Conservation (phyloP, 2,113 vertebrate species). For the Psittacara wagleri region DNA sequence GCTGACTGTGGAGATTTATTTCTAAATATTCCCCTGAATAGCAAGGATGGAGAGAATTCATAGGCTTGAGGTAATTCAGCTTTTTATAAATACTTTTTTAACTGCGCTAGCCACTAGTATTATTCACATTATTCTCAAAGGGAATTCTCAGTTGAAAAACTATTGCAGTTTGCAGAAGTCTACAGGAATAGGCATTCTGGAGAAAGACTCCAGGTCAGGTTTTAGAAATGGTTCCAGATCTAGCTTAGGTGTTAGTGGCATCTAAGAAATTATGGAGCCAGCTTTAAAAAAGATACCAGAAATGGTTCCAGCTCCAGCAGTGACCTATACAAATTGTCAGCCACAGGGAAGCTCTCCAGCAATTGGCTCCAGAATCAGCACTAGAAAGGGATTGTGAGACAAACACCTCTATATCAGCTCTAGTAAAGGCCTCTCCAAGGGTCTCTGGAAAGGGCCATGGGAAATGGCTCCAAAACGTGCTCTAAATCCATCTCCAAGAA, state of each 20-base stretch:
- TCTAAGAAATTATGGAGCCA: background rate
- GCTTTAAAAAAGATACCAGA: background rate
- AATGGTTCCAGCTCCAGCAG: background rate
- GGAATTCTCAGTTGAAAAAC: background rate
- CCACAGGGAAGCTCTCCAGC: background rate
- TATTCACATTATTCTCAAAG: background rate
- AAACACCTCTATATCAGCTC: background rate
- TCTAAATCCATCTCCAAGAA: background rate
- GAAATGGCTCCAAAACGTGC: background rate
- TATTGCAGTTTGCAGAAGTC: background rate
- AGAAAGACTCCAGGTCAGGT: background rate
- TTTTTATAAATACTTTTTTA: background rate
- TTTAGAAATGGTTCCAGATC: background rate
- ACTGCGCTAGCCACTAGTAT: background rate
- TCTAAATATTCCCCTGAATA: background rate
- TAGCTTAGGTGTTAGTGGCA: background rate
- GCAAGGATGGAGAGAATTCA: constrained; percentile 1
- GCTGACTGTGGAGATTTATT: background rate
- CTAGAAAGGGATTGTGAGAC: background rate
- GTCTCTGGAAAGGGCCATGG: background rate
- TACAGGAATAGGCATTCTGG: background rate
- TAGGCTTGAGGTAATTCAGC: background rate
- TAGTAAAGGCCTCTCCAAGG: background rate
- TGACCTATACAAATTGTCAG: background rate
- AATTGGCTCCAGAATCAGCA: background rate